Conservation (phyloP, 1,140 invertebrate genomes). For the Eupristina koningsbergeri region DNA sequence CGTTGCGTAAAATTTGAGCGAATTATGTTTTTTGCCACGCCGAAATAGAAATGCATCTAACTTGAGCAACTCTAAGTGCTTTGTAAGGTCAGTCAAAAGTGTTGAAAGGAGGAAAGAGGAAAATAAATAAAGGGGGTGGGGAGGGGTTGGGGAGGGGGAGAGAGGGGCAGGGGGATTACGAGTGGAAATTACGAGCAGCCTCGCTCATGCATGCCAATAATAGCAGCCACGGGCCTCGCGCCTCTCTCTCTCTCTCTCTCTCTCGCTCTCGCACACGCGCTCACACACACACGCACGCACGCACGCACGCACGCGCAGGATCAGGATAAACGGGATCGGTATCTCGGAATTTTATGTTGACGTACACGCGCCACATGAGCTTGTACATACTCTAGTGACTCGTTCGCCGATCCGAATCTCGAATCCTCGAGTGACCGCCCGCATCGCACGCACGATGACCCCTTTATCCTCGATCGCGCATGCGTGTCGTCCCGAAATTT, state of each 20-base stretch:
- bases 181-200: constrained; percentile 6
- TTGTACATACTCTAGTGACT: too few species aligned
- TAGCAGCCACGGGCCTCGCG: neutral
- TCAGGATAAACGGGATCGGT: constrained; percentile 24
- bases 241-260: too few species aligned
- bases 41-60: neutral
- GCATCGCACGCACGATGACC: constrained; percentile 28
- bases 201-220: neutral
- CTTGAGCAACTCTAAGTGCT: neutral
- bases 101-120: neutral
- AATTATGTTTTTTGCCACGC: neutral
- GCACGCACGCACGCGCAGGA: too few species aligned
- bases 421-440: constrained; percentile 27
- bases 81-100: neutral
- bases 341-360: constrained; percentile 35
- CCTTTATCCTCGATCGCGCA: constrained; percentile 18
- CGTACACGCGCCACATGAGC: constrained; percentile 8
- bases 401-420: constrained; percentile 31
- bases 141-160: too few species aligned
- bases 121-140: neutral
- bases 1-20: neutral
- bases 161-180: neutral
- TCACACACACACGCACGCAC: neutral
- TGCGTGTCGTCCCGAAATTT: constrained; percentile 3
- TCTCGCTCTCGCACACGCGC: too few species aligned